Base-by-base conservation (phyloP, 2,888 invertebrate species). In the Drosophila testacea region DNA sequence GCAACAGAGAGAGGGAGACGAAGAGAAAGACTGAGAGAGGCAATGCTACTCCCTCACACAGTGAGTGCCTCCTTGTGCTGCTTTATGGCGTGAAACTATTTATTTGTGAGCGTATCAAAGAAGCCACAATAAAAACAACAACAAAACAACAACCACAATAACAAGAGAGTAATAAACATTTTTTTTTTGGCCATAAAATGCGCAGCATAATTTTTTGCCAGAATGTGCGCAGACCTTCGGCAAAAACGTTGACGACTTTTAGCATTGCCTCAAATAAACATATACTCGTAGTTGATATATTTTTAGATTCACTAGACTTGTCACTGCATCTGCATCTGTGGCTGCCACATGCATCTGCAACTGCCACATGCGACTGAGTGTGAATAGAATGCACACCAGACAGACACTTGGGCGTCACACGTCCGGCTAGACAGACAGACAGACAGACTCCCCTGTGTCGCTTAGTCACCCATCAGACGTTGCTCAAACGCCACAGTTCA, bases 101-200 rank as follows among this genome's bases (percentile, higher is more conserved):
- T 84, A 85, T 83, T 84, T 85, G 88, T 83, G 69, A 88, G 87
- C 88, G 70, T 86, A 86, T 85, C 86, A 88, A 83, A 83, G 84
- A 75, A 86, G 75, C 75, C 66, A 73, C 79, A 74, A 79, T 70
- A 77, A 68, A 59, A 68, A 28, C 67, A 67, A 55, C 63, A 62
- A 27, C 52, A 65, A 10, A 71, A 11, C 54, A 65, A 22, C 44
- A 60, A 36, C 50, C 51, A 57, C n/a, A 57, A 46, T 44, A 61
- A 61, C 59, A 75, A 69, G 50, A 56, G 66, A 61, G 52, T 38
- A 67, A 46, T 69, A 68, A 67, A 60, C 66, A 51, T 52, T 41
- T 69, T 68, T 72, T 22, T 22, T 22, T 68, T 79, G 69, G 77
- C 67, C 83, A 88, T 84, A 80, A 84, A 84, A 88, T 62, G 57